Evolutionary conservation across 2,888 invertebrate species (phyloP), one percentile per base, ranked within the genome.

Genomic region (Bimastos eiseni): DNA sequence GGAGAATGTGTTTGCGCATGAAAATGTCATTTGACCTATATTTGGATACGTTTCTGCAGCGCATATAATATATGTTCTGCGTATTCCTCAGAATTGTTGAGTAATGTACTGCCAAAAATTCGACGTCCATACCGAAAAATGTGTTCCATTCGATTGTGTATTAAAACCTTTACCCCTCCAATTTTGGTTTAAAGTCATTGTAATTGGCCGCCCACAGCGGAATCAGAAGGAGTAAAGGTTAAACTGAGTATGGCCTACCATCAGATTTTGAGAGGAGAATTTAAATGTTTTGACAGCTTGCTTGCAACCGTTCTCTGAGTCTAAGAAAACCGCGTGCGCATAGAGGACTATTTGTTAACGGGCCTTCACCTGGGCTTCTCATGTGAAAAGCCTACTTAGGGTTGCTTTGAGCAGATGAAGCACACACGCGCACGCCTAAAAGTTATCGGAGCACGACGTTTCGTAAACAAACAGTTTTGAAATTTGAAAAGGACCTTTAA

Each of bases 211-310:
- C n/a, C n/a, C n/a, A n/a, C n/a, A n/a, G n/a, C n/a, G n/a, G n/a
- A n/a, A n/a, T n/a, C n/a, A n/a, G n/a, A n/a, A n/a, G n/a, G n/a
- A n/a, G n/a, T n/a, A n/a, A n/a, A n/a, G n/a, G n/a, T n/a, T n/a
- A n/a, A n/a, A n/a, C n/a, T n/a, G 24, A 49, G 49, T 70, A 70
- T 5, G 13, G 41, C 41, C 41, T 5, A 24, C 24, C n/a, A 11
- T 70, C 70, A 70, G n/a, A 70, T 70, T n/a, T 70, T 96, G 97
- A 92, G 36, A 93, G 93, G 8, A n/a, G 30, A 70, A 70, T 70
- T 70, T n/a, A 70, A 70, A 11, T 70, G 70, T 70, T 70, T 70
- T 70, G 70, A n/a, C 70, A 70, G n/a, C n/a, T n/a, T 70, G 70
- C 70, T 70, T n/a, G n/a, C 30, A 70, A 70, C 70, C 70, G 70